Conservation (phyloP, 1,140 invertebrate species). For the Hyposmocoma kahamanoa region DNA sequence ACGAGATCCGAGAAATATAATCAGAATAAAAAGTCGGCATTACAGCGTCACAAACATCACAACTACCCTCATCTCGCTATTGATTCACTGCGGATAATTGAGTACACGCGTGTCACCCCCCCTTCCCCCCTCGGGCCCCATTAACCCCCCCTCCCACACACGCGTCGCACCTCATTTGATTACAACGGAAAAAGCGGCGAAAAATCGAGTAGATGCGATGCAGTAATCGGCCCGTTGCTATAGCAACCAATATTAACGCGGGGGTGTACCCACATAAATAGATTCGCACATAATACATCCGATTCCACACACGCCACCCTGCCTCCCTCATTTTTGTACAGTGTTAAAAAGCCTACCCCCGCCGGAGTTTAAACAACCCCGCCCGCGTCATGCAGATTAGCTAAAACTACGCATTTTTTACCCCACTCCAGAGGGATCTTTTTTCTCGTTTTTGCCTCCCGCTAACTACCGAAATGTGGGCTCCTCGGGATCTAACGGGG, state of each 20-base stretch:
- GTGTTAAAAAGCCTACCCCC: slow-evolving; percentile 62
- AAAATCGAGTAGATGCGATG: slow-evolving; percentile 64
- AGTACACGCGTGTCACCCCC: slow-evolving; percentile 65
- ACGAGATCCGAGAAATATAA: slow-evolving; percentile 31
- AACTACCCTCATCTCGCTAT: slow-evolving; percentile 71
- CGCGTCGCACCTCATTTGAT: slow-evolving; percentile 66
- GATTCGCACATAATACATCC: slow-evolving; percentile 65
- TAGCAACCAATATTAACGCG: slow-evolving; percentile 65
- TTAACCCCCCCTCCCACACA: slow-evolving; percentile 29
- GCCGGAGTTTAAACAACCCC: slow-evolving; percentile 57
- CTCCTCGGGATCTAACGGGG: too few relatives aligned
- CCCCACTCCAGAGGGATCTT: slow-evolving; percentile 44
- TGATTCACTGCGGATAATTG: slow-evolving; percentile 72
- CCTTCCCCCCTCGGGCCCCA: slow-evolving; percentile 5
- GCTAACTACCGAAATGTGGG: slow-evolving; percentile 68
- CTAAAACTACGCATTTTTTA: slow-evolving; percentile 76
- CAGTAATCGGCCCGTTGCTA: slow-evolving; percentile 63
- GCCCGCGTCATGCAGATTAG: slow-evolving; percentile 68
- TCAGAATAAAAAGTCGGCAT: slow-evolving; percentile 46
- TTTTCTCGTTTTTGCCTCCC: slow-evolving; percentile 42
- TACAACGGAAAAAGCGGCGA: slow-evolving; percentile 71
- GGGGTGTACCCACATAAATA: slow-evolving; percentile 56
- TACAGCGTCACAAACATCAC: slow-evolving; percentile 42
- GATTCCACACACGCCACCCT: slow-evolving; percentile 44
- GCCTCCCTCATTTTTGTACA: slow-evolving; percentile 58